Conservation (phyloP, 2,888 invertebrate genomes). For the Tipula vernalis region DNA sequence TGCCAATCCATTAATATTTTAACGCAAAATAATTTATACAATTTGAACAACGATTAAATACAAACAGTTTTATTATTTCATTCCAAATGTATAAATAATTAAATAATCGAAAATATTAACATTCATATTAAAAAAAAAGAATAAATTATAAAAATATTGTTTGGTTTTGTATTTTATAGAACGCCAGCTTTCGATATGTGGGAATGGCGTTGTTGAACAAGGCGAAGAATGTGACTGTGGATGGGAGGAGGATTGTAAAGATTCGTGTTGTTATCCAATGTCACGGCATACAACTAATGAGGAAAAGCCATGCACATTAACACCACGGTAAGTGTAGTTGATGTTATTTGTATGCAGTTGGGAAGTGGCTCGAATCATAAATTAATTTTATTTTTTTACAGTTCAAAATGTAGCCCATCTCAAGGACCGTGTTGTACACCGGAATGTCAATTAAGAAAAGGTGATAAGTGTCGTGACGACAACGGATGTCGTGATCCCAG, state of each 20-base stretch:
- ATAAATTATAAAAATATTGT: neutral
- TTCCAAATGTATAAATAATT: neutral
- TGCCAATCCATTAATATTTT: too few species aligned
- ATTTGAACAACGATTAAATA: neutral
- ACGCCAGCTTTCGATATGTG: slow-evolving; percentile 89
- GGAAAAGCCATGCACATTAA: slow-evolving; percentile 77
- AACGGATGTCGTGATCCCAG: slow-evolving; percentile 89
- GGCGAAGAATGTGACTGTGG: slow-evolving; percentile 99
- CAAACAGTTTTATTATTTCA: neutral
- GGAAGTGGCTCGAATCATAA: neutral
- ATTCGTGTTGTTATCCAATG: slow-evolving; percentile 88
- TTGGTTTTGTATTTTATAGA: slow-evolving; percentile 41
- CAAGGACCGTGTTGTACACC: slow-evolving; percentile 92
- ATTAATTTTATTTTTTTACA: neutral
- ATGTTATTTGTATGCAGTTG: slow-evolving; percentile 1
- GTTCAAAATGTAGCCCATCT: slow-evolving; percentile 32
- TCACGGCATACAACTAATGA: slow-evolving; percentile 60
- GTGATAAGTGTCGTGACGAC: slow-evolving; percentile 81
- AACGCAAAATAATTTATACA: neutral
- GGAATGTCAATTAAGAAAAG: slow-evolving; percentile 71
- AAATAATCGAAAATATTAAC: neutral
- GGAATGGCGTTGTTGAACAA: slow-evolving; percentile 93
- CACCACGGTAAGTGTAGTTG: slow-evolving; percentile 57
- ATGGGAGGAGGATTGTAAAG: slow-evolving; percentile 92
- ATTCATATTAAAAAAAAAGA: too few species aligned